phyloP scores from a whole-genome alignment of 2,113 vertebrate genomes.

The Acinonyx jubatus region DNA sequence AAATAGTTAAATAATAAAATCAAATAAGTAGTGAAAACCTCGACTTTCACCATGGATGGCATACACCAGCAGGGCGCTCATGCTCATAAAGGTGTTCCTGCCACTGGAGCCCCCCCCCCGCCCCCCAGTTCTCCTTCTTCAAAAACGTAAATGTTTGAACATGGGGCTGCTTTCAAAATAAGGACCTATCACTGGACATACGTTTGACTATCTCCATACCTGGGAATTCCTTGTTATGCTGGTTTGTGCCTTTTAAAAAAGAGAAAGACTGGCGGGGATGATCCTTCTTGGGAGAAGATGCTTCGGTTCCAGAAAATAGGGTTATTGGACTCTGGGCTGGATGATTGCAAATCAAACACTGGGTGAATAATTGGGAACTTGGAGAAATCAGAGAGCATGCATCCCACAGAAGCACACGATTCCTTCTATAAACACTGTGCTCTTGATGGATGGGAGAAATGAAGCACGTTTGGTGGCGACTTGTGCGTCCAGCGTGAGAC shows the following conservation, averaged over 20 bases:
- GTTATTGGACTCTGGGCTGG: background rate
- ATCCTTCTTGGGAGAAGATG: background rate
- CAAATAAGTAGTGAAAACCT: background rate
- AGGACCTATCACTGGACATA: accelerated
- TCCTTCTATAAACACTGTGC: background rate
- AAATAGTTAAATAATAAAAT: background rate
- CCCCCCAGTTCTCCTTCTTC: background rate
- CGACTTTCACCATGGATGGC: background rate
- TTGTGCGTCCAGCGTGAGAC: accelerated
- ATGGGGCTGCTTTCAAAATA: background rate
- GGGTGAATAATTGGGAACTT: background rate
- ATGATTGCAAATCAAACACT: background rate
- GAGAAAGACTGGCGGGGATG: no score
- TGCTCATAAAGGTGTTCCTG: background rate
- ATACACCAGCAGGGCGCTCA: background rate
- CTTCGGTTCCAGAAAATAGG: background rate
- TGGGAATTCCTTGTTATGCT: no score
- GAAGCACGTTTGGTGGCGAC: accelerated
- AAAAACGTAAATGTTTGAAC: background rate
- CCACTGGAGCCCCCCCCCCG: background rate
- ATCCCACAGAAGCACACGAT: accelerated
- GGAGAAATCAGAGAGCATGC: background rate
- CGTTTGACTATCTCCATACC: background rate
- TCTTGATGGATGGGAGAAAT: accelerated
- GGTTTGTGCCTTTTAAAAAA: background rate